phyloP scores from a whole-genome alignment of 2,113 vertebrate genomes.

The Labrus mixtus region DNA sequence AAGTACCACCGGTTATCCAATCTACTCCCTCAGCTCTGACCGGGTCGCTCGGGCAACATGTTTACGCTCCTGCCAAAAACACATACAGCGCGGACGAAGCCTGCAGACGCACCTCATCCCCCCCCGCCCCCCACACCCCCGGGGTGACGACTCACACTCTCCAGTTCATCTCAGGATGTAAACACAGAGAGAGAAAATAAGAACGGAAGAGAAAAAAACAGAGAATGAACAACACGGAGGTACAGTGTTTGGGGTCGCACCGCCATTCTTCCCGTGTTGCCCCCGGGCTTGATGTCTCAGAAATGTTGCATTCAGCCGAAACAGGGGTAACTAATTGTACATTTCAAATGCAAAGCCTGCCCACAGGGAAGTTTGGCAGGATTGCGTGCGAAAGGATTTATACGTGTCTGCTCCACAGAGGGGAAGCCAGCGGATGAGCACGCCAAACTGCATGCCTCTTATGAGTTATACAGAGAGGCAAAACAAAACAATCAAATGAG shows the following conservation, averaged over 20 bases:
- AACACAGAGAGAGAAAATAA: background rate
- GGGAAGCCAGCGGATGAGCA: slow-evolving; percentile 65
- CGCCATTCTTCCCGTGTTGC: slow-evolving; percentile 42
- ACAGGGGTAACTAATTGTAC: slow-evolving; percentile 83
- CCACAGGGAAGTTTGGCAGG: slow-evolving; percentile 77
- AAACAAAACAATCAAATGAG: slow-evolving; percentile 48
- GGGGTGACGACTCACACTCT: slow-evolving; percentile 17
- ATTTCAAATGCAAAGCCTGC: slow-evolving; percentile 84
- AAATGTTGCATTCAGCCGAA: slow-evolving; percentile 76
- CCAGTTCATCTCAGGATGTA: slow-evolving; percentile 37
- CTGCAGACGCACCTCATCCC: slow-evolving; percentile 1
- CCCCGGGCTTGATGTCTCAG: slow-evolving; percentile 70
- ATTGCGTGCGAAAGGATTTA: slow-evolving; percentile 79
- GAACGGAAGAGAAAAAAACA: slow-evolving; percentile 1
- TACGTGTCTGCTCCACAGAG: slow-evolving; percentile 68
- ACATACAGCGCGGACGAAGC: slow-evolving; percentile 37
- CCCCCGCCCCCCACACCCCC: background rate
- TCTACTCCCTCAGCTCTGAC: slow-evolving; percentile 59
- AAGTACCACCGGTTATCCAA: slow-evolving; percentile 51
- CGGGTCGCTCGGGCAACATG: slow-evolving; percentile 38
- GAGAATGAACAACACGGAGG: slow-evolving; percentile 36
- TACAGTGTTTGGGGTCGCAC: slow-evolving; percentile 41
- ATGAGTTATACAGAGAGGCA: slow-evolving; percentile 42
- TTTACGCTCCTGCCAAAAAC: slow-evolving; percentile 64
- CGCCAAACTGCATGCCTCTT: slow-evolving; percentile 68